These are phyloP conservation scores for Suncus etruscus DNA, from an alignment of 2,113 vertebrate genomes.

Conservation along the genomic window DNA sequence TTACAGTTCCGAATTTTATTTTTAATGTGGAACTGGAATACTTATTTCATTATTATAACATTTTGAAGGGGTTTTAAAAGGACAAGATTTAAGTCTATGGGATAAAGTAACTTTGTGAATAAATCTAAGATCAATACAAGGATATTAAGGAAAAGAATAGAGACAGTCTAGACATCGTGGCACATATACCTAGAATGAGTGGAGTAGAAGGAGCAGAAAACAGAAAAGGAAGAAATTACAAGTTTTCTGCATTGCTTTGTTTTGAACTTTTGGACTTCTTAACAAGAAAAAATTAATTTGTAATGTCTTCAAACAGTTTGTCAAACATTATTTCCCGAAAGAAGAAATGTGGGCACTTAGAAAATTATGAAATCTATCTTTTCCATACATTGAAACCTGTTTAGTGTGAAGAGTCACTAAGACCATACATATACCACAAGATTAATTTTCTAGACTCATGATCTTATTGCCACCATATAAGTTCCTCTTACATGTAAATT, in stretches of 20 bases:
- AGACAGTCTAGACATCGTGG: background rate
- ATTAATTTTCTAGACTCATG: background rate
- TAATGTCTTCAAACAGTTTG: conserved; percentile 13
- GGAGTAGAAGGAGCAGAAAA: background rate
- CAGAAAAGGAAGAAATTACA: background rate
- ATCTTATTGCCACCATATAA: background rate
- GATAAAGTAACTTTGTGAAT: conserved; percentile 28
- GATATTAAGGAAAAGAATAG: background rate
- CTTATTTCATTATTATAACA: background rate
- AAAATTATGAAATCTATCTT: background rate
- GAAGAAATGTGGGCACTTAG: background rate
- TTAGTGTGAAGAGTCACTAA: background rate
- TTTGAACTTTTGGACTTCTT: background rate
- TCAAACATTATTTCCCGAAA: background rate
- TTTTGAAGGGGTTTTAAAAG: background rate
- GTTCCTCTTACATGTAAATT: background rate
- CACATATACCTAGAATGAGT: no score
- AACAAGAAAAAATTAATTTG: background rate
- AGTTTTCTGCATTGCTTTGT: background rate
- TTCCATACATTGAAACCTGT: background rate
- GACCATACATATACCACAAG: background rate
- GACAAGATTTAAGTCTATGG: background rate
- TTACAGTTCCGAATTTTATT: conserved; percentile 24
- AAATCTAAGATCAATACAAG: background rate
- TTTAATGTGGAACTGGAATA: conserved; percentile 7